Conservation (phyloP, 2,113 vertebrate genomes). For the Butastur rufipennis region DNA sequence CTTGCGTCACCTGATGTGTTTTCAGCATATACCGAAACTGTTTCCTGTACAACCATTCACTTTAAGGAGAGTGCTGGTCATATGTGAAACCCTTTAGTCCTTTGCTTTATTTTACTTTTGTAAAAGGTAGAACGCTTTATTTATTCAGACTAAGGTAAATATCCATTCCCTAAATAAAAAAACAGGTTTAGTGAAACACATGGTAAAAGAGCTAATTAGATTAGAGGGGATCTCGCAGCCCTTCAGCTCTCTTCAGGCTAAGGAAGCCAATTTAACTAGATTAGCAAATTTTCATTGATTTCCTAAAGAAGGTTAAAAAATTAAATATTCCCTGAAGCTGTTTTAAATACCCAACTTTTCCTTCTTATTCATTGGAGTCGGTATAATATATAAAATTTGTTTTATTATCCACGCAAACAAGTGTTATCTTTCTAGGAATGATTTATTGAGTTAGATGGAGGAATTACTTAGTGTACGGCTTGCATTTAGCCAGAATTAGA, state of each 20-base stretch:
- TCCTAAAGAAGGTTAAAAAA: slow-evolving; percentile 19
- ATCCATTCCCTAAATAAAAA: slow-evolving; percentile 58
- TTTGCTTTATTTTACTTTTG: slow-evolving; percentile 54
- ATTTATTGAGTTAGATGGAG: not conserved
- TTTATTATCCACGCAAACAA: not conserved
- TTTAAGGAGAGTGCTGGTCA: not conserved
- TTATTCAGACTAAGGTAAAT: slow-evolving; percentile 54
- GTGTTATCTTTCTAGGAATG: not conserved
- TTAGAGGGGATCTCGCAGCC: slow-evolving; percentile 15
- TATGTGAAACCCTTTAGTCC: slow-evolving; percentile 32
- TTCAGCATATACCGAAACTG: slow-evolving; percentile 13
- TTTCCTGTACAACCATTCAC: not conserved
- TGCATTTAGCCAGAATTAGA: not conserved
- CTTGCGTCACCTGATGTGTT: slow-evolving; percentile 40
- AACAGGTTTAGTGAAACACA: slow-evolving; percentile 40
- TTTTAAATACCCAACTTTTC: not conserved
- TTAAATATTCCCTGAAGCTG: not conserved
- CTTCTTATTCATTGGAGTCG: not conserved
- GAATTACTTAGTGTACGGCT: not conserved
- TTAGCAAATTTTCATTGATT: slow-evolving; percentile 31
- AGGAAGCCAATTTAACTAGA: slow-evolving; percentile 38
- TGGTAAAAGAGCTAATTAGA: slow-evolving; percentile 43
- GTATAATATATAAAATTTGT: not conserved
- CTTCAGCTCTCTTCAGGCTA: slow-evolving; percentile 19
- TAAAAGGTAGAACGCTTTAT: slow-evolving; percentile 50